Base-by-base conservation (phyloP, 2,888 invertebrate genomes). In the Hyppa rectilinea region DNA sequence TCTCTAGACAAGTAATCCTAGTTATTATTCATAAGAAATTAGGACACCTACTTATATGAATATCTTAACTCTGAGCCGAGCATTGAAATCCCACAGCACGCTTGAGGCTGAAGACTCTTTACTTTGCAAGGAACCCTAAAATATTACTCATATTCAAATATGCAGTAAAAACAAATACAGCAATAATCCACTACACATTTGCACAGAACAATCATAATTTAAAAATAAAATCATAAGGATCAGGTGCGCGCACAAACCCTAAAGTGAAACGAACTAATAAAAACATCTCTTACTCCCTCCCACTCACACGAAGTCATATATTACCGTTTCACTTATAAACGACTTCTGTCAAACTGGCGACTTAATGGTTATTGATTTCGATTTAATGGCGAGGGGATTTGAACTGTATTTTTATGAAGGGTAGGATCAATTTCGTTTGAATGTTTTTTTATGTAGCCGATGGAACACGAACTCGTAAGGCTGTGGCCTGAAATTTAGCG, bases 331-430 rank as follows among this genome's bases (percentile, higher is more conserved):
- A 78, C 87, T 90, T 88, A 81, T 87, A 88, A 90, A 89, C 92
- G 92, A 92, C 91, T 93, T 92, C 92, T 93, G 93, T 93, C 91
- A 89, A 92, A 92, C 89, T 92, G 92, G 93, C 92, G 91, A 89
- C 88, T 92, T 93, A 94, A 93, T 92, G 92, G 92, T 94, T 95
- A 95, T 95, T 94, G 95, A 95, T 95, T 91, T 93, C 89, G 78
- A 79, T 83, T 84, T 81, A 77, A 78, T 62, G 55, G 72, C 84
- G 80, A 83, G 78, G 75, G 61, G 89, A 88, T 90, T 88, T 89
- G 71, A 78, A 86, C 88, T 89, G 76, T 92, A 89, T 85, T 87
- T 29, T 60, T 59, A 80, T 81, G 58, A 43, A 0, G 5, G 65
- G 80, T 78, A 75, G 72, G 84, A 68, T 80, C 70, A 81, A 72